Evolutionary conservation across 2,888 invertebrate genomes (phyloP).

Genomic region (Tiliacea citrago): DNA sequence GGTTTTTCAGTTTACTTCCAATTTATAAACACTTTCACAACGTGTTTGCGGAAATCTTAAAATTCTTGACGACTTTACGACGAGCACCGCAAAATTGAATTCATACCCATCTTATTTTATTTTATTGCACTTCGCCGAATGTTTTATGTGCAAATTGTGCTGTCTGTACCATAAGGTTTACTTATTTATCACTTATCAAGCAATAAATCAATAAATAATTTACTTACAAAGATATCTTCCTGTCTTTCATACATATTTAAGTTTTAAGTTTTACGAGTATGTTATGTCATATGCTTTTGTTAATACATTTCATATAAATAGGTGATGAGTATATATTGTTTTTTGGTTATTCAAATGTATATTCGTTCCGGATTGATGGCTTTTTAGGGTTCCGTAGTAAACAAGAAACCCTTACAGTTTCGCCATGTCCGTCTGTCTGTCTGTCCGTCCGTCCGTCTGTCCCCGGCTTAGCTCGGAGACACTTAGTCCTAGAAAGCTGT

Average conservation of each 20-base stretch:
- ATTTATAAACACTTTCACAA: constrained; percentile 11
- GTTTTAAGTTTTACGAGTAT: background rate
- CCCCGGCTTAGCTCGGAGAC: too few relatives aligned
- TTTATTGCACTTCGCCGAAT: constrained; percentile 52
- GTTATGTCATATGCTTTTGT: constrained; percentile 4
- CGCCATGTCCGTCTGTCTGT: too few relatives aligned
- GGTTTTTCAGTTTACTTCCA: background rate
- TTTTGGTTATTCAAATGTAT: background rate
- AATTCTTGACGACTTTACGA: constrained; percentile 29
- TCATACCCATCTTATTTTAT: constrained; percentile 54
- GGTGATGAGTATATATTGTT: constrained; percentile 14
- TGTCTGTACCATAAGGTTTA: constrained; percentile 37
- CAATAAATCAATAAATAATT: constrained; percentile 58
- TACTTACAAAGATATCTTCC: constrained; percentile 43
- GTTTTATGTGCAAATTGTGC: constrained; percentile 46
- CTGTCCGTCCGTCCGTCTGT: too few relatives aligned
- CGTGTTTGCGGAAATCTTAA: constrained; percentile 39
- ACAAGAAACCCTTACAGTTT: too few relatives aligned
- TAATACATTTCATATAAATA: constrained; percentile 12
- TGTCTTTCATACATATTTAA: constrained; percentile 38
- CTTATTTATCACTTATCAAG: constrained; percentile 58
- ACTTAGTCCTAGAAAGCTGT: too few relatives aligned
- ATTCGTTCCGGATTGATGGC: background rate
- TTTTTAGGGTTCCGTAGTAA: too few relatives aligned
- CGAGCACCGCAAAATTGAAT: constrained; percentile 21